Conservation (phyloP, 2,113 vertebrate species). For the Sinocyclocheilus rhinocerous region DNA sequence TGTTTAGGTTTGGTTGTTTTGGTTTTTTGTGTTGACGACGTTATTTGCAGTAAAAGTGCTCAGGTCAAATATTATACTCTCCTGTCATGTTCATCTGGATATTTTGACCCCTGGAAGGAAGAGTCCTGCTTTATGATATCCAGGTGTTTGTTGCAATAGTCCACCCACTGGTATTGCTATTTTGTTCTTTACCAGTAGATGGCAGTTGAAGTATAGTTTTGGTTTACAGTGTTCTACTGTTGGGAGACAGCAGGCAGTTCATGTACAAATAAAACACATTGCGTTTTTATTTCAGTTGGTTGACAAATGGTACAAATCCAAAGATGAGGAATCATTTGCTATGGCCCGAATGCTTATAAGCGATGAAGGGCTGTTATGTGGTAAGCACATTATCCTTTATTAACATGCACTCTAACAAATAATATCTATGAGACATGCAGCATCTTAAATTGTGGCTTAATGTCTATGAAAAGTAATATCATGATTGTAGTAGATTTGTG, state of each 20-base stretch:
- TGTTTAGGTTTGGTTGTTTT: no score
- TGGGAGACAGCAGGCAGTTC: not conserved
- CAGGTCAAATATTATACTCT: not conserved
- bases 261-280: not conserved
- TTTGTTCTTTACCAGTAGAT: not conserved
- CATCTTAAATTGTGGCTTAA: slow-evolving; percentile 1
- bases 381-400: slow-evolving; percentile 66
- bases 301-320: slow-evolving; percentile 90
- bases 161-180: not conserved
- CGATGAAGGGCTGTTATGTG: slow-evolving; percentile 93
- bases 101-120: not conserved
- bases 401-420: not conserved
- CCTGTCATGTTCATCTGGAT: not conserved
- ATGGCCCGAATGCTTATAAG: slow-evolving; percentile 88
- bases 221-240: not conserved
- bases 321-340: slow-evolving; percentile 85
- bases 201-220: not conserved
- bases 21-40: not conserved
- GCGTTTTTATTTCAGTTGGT: slow-evolving; percentile 76
- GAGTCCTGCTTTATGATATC: not conserved
- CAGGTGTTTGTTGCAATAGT: not conserved
- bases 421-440: not conserved
- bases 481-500: not conserved
- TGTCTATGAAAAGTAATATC: slow-evolving; percentile 6
- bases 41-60: not conserved